Evolutionary conservation across 2,888 invertebrate genomes (phyloP), one percentile per base, ranked within the genome.

Genomic region (Agelastica alni): DNA sequence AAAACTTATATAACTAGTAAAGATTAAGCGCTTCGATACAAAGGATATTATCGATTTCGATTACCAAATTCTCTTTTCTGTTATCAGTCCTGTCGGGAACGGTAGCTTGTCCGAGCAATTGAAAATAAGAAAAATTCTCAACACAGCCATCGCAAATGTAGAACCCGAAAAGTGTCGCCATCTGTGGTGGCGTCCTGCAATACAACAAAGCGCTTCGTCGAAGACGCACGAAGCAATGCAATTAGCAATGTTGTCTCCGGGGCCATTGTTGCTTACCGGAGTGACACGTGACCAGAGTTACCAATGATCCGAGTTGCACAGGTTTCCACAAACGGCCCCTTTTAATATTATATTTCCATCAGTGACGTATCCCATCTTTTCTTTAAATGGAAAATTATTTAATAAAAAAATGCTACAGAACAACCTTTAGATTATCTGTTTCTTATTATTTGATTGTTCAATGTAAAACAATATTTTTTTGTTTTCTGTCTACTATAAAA

Each of bases 261-360:
- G 65, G 71, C 73, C 71, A 70, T 74, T 74, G 75, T 74, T 75
- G 75, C 74, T 75, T 74, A 73, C 74, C 70, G 72, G 70, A 66
- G 67, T 60, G 54, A 60, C 66, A 68, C 75, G 74, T 75, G 75
- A 74, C 74, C 68, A 63, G 72, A 70, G 67, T 73, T 54, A 43
- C 48, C 49, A 54, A 59, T 53, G 30, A 42, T 53, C 37, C 46
- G 22, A 7, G 2, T 12, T 18, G 4, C 18, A 39, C 7, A 20
- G 46, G 55, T 32, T 43, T 34, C 34, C 31, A 16, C 20, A 20
- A 37, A 43, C 16, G 46, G 16, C 22, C 46, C n/a, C 45, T 16
- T 34, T 18, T 12, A 9, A 3, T 12, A 12, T 12, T 31, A 7
- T 6, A 12, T 13, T 32, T 39, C 20, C 10, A 10, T 20, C 20